These are phyloP conservation scores for Nothura maculosa DNA, from an alignment of 2,797 vertebrate genomes.

Conservation along the genomic window DNA sequence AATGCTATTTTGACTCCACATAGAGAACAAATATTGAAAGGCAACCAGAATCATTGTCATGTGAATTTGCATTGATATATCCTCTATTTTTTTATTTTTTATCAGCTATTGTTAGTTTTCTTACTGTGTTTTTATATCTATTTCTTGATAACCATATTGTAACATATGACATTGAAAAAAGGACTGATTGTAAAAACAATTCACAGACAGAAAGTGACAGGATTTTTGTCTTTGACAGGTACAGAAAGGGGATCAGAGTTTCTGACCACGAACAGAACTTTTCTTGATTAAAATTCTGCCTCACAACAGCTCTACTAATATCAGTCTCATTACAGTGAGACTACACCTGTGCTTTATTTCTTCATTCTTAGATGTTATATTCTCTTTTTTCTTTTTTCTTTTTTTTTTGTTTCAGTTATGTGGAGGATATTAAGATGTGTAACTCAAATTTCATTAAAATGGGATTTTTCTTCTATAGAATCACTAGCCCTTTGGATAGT, in stretches of 20 bases:
- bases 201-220: not conserved
- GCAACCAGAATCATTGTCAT: not conserved
- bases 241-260: not conserved
- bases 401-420: not conserved
- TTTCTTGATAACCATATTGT: not conserved
- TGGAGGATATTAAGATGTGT: not conserved
- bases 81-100: not conserved
- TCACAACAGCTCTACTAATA: not conserved
- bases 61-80: not conserved
- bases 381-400: not conserved
- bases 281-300: conserved; percentile 26
- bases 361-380: not conserved
- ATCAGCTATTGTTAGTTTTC: not conserved
- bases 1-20: not conserved
- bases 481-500: rapidly evolving
- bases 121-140: not conserved
- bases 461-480: not conserved
- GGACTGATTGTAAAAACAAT: conserved; percentile 15
- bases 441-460: not conserved
- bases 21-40: not conserved
- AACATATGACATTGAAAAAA: not conserved
- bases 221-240: not conserved
- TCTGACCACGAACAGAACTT: not conserved
- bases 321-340: not conserved
- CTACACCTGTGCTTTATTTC: not conserved